Conservation (phyloP, 2,888 invertebrate genomes). For the Argyresthia albistria region DNA sequence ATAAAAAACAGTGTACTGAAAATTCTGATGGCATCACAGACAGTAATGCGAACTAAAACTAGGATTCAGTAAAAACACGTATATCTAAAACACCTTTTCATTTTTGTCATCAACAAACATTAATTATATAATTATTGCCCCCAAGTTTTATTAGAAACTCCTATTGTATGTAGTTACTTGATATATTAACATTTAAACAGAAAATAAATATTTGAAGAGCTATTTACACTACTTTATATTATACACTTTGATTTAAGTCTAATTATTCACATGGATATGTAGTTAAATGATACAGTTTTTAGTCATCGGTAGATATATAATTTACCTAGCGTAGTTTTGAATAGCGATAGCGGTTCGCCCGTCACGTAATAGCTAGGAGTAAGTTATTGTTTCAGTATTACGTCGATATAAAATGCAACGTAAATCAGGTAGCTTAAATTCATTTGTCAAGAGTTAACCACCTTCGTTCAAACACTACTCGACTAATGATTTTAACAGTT, state of each 20-base stretch:
- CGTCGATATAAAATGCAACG: too few relatives aligned
- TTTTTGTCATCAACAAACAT: conserved; percentile 34
- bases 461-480: too few relatives aligned
- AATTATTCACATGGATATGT: conserved; percentile 67
- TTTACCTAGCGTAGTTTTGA: too few relatives aligned
- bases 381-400: too few relatives aligned
- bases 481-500: not conserved
- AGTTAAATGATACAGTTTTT: conserved; percentile 43
- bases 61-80: too few relatives aligned
- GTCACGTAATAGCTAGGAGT: too few relatives aligned
- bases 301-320: conserved; percentile 9
- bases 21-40: too few relatives aligned
- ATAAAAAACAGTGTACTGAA: too few relatives aligned
- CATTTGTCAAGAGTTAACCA: not conserved
- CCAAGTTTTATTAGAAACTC: conserved; percentile 17
- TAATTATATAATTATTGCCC: conserved; percentile 51
- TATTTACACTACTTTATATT: conserved; percentile 65
- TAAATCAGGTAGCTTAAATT: too few relatives aligned
- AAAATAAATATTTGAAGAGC: conserved; percentile 22
- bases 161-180: conserved; percentile 6
- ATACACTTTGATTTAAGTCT: conserved; percentile 48
- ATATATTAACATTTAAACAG: conserved; percentile 17
- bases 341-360: too few relatives aligned
- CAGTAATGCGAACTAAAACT: too few relatives aligned
- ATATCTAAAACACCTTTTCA: too few relatives aligned